Conservation (phyloP, 2,113 vertebrate genomes). For the Triplophysa rosa region DNA sequence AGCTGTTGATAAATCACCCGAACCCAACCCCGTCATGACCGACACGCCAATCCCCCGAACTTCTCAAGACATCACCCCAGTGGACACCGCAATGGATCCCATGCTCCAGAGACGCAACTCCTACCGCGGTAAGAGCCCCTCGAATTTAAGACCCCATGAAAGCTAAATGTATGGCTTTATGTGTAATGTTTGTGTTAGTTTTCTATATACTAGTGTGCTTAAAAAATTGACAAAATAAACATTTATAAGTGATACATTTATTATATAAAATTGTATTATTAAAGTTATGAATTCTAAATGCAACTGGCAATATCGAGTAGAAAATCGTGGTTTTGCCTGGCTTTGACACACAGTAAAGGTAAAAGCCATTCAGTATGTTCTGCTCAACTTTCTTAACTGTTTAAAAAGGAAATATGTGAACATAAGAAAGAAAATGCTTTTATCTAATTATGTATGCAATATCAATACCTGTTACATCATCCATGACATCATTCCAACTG, state of each 20-base stretch:
- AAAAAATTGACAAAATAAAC: too few relatives aligned
- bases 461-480: conserved; percentile 10
- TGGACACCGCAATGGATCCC: conserved; percentile 85
- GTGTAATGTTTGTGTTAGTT: too few relatives aligned
- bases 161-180: background rate
- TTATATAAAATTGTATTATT: too few relatives aligned
- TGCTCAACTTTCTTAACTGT: background rate
- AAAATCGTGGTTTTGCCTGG: background rate
- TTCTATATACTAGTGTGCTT: too few relatives aligned
- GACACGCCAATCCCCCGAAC: conserved; percentile 95
- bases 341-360: background rate
- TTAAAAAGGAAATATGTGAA: background rate
- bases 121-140: conserved; percentile 82
- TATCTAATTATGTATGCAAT: background rate
- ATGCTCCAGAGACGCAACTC: conserved; percentile 93
- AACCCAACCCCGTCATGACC: conserved; percentile 95
- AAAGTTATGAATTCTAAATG: too few relatives aligned
- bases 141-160: background rate
- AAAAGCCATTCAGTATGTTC: background rate
- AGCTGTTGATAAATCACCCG: conserved; percentile 95
- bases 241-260: too few relatives aligned
- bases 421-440: background rate
- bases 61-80: conserved; percentile 94
- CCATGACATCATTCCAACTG: conserved; percentile 15
- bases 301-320: too few relatives aligned